A percentile compares a stretch with the other conserved stretches of the same genome.
phyloP scores from a whole-genome alignment of 2,888 invertebrate genomes.

The Petrolisthes manimaculis region DNA sequence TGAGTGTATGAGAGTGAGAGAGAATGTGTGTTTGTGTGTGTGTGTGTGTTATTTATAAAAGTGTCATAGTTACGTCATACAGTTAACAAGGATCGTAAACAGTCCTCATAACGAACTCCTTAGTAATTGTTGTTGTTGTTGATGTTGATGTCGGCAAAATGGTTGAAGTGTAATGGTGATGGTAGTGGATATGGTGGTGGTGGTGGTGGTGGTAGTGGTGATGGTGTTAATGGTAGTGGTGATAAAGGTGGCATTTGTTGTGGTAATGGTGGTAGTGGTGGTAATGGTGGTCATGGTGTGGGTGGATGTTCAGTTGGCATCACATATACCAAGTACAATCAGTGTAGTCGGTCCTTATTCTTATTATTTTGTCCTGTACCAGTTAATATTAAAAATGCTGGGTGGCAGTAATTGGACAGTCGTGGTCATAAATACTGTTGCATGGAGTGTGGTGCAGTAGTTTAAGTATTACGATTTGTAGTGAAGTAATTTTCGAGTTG shows the following conservation, averaged over 20 bases:
- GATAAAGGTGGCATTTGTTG: not conserved
- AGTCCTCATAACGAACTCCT: too few species aligned
- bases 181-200: not conserved
- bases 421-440: not conserved
- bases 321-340: not conserved
- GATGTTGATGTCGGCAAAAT: too few species aligned
- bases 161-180: not conserved
- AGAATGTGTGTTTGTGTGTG: not conserved
- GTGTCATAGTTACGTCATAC: too few species aligned
- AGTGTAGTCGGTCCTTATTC: not conserved
- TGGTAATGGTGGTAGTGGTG: not conserved
- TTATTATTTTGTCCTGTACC: too few species aligned
- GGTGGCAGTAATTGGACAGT: not conserved
- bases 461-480: too few species aligned
- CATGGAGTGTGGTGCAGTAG: not conserved
- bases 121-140: not conserved
- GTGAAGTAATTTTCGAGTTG: too few species aligned
- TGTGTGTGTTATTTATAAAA: not conserved
- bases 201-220: not conserved
- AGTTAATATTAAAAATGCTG: too few species aligned
- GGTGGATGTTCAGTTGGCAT: not conserved
- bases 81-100: too few species aligned
- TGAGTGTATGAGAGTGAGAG: conserved; percentile 2
- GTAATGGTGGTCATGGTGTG: not conserved
- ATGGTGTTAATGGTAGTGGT: not conserved